Evolutionary conservation across 2,797 vertebrate genomes (phyloP).

Genomic region (Sebastes variabilis): DNA sequence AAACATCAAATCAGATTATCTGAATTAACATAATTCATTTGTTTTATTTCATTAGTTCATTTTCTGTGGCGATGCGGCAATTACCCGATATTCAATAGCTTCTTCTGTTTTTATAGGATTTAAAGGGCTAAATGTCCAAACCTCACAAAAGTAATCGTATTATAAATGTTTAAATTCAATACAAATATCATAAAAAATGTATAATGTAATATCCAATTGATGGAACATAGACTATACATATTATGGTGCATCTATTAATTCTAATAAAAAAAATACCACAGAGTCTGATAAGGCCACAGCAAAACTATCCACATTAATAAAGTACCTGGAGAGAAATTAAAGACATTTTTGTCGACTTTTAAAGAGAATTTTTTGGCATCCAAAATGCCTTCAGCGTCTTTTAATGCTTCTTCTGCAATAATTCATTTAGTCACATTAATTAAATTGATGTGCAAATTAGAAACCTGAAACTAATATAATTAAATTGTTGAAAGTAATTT

Average conservation of each 20-base stretch:
- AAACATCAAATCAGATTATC: slow-evolving; percentile 59
- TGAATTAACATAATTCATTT: slow-evolving; percentile 71
- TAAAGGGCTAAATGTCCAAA: not conserved
- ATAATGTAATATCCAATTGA: not conserved
- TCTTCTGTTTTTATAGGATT: slow-evolving; percentile 4
- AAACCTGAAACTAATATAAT: not conserved
- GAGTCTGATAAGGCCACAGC: not conserved
- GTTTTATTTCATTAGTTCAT: slow-evolving; percentile 39
- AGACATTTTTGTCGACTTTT: not conserved
- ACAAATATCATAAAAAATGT: not conserved
- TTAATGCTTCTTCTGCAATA: not conserved
- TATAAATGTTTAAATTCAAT: not conserved
- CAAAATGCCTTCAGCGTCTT: not conserved
- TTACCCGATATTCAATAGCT: not conserved
- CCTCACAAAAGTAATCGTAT: not conserved
- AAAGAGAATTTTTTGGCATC: not conserved
- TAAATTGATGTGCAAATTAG: not conserved
- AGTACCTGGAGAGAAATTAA: not conserved
- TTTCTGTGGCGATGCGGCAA: not conserved
- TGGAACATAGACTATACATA: not conserved
- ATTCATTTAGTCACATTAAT: not conserved
- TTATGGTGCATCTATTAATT: not conserved
- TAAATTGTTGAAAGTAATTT: not conserved
- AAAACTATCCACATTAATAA: not conserved
- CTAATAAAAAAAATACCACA: not conserved